phyloP scores from a whole-genome alignment of 2,888 invertebrate genomes.

The Shargacucullia verbasci region DNA sequence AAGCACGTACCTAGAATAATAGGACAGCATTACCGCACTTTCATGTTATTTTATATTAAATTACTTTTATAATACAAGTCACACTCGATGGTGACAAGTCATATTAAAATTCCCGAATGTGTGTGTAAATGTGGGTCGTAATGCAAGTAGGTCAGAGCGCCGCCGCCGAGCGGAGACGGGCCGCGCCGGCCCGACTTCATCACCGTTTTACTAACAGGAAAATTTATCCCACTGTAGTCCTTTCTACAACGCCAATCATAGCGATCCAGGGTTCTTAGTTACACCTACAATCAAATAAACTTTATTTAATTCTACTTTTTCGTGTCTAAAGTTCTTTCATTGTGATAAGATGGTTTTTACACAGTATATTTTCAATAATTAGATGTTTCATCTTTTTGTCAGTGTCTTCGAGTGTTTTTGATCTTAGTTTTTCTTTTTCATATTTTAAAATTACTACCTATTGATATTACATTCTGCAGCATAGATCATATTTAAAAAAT shows the following conservation, averaged over 20 bases:
- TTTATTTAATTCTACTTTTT: too few relatives aligned
- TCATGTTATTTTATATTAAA: slow-evolving; percentile 25
- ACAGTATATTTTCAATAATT: too few relatives aligned
- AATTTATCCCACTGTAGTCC: slow-evolving; percentile 63
- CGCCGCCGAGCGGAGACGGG: slow-evolving; percentile 49
- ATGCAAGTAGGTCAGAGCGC: slow-evolving; percentile 77
- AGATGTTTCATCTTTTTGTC: too few relatives aligned
- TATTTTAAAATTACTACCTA: too few relatives aligned
- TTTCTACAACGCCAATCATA: slow-evolving; percentile 61
- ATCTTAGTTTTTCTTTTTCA: too few relatives aligned
- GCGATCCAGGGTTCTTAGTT: slow-evolving; percentile 59
- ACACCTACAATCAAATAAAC: slow-evolving; percentile 52
- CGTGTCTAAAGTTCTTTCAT: too few relatives aligned
- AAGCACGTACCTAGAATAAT: slow-evolving; percentile 1
- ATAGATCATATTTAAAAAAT: too few relatives aligned
- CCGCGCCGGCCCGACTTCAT: slow-evolving; percentile 44
- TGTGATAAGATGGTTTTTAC: too few relatives aligned
- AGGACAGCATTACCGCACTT: slow-evolving; percentile 7
- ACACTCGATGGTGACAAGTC: slow-evolving; percentile 58
- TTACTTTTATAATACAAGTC: slow-evolving; percentile 28
- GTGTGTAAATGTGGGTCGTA: slow-evolving; percentile 74
- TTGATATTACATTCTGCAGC: too few relatives aligned
- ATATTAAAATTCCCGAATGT: slow-evolving; percentile 70
- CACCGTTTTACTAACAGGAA: slow-evolving; percentile 54
- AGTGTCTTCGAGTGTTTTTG: too few relatives aligned